phyloP scores from a whole-genome alignment of 2,797 vertebrate species.

The Cossypha dichroa region DNA sequence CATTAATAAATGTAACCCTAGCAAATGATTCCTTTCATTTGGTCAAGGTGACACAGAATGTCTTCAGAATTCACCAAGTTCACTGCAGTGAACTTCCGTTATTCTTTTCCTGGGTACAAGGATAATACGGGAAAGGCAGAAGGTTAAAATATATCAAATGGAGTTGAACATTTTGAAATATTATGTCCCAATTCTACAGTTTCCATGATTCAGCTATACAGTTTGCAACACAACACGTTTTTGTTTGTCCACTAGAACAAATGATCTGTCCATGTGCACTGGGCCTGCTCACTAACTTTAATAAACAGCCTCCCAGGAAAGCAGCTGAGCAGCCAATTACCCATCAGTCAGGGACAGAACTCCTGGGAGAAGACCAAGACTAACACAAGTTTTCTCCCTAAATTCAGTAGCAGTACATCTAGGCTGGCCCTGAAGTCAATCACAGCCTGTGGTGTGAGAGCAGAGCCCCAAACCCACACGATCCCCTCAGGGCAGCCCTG shows the following conservation, averaged over 20 bases:
- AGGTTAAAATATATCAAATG: neutral
- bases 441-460: neutral
- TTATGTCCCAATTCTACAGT: neutral
- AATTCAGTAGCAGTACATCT: neutral
- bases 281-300: neutral
- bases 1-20: neutral
- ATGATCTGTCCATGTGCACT: neutral
- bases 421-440: neutral
- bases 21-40: neutral
- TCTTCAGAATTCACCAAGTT: neutral
- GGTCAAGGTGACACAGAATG: neutral
- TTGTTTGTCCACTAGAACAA: neutral
- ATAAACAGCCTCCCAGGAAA: neutral
- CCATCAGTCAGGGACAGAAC: rapidly evolving
- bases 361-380: neutral
- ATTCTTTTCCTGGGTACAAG: neutral
- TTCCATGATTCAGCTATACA: neutral
- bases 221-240: neutral
- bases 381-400: neutral
- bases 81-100: neutral
- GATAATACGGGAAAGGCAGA: neutral
- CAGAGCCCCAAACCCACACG: neutral
- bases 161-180: neutral
- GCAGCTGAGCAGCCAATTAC: neutral
- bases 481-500: neutral